Percentiles rank a stretch among this genome's conserved stretches.
These are phyloP conservation scores for Metopolophium dirhodum DNA, from an alignment of 1,140 invertebrate genomes.

Conservation along the genomic window DNA sequence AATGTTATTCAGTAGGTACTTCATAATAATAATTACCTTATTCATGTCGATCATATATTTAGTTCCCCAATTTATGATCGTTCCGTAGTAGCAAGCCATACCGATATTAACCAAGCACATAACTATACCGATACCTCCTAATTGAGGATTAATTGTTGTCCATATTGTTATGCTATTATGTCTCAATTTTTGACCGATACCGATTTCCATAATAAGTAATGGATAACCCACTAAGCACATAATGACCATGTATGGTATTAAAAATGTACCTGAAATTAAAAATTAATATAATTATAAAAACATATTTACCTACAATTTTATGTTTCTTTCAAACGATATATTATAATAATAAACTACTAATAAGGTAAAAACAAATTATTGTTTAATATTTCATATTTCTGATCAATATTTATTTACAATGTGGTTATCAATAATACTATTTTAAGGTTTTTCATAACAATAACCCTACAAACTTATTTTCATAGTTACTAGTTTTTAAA, in stretches of 20 bases:
- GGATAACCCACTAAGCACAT: slow-evolving; percentile 50
- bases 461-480: neutral
- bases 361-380: neutral
- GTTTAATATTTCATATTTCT: neutral
- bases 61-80: slow-evolving; percentile 23
- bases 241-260: slow-evolving; percentile 39
- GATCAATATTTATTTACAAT: neutral
- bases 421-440: neutral
- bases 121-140: slow-evolving; percentile 27
- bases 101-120: slow-evolving; percentile 30
- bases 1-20: neutral
- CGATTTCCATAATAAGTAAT: slow-evolving; percentile 46
- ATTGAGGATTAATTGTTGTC: slow-evolving; percentile 49
- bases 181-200: slow-evolving; percentile 41
- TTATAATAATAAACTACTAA: neutral
- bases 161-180: slow-evolving; percentile 34
- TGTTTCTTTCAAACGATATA: neutral
- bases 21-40: slow-evolving; percentile 21
- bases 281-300: neutral
- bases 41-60: slow-evolving; percentile 43
- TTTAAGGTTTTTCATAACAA: neutral
- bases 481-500: slow-evolving; percentile 29
- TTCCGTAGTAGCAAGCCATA: slow-evolving; percentile 36
- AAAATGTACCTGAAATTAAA: slow-evolving; percentile 49
- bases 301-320: neutral